Conservation (phyloP, 2,113 vertebrate genomes). For the Alligator mississippiensis region DNA sequence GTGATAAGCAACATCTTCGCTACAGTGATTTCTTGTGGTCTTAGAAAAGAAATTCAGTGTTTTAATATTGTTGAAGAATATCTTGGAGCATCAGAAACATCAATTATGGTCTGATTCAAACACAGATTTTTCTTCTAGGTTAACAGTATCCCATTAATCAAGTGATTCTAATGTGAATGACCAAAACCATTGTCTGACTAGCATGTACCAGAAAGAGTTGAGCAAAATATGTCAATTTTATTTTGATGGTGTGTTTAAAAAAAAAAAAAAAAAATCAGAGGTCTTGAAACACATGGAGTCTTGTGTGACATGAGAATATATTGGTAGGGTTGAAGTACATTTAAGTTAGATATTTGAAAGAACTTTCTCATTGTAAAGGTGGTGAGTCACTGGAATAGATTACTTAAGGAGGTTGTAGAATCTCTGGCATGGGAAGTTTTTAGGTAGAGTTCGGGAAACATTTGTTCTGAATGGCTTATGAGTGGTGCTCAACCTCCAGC, state of each 20-base stretch:
- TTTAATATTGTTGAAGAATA: background rate
- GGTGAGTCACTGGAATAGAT: no score
- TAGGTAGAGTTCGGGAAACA: no score
- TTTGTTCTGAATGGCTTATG: no score
- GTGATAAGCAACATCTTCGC: background rate
- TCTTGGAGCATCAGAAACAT: background rate
- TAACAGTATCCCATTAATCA: background rate
- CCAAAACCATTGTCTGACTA: background rate
- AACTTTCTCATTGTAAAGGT: no score
- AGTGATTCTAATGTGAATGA: background rate
- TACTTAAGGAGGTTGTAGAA: no score
- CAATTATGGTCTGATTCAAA: background rate
- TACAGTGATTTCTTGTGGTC: background rate
- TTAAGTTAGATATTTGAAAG: no score
- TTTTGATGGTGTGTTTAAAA: background rate
- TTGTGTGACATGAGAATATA: no score
- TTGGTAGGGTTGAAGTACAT: no score
- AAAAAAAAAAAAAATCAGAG: no score
- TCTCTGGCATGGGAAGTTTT: no score
- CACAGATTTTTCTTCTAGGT: background rate
- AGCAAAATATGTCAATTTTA: background rate
- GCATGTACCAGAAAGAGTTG: background rate
- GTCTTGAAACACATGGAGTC: no score
- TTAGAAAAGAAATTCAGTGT: background rate
- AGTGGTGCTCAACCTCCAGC: no score